phyloP scores from a whole-genome alignment of 2,888 invertebrate genomes.

The Odontothrips loti region DNA sequence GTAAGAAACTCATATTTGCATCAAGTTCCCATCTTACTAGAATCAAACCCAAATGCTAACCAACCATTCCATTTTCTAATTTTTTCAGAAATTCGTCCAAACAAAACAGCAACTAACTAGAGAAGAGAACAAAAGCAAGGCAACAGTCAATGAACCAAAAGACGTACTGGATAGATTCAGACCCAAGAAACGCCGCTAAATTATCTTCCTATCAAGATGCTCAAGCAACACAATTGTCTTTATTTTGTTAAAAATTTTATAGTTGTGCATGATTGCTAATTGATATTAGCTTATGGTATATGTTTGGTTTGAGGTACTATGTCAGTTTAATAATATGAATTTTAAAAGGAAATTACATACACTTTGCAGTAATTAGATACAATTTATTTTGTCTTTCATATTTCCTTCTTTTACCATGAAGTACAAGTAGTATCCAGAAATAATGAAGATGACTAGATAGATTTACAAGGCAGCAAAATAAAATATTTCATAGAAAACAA shows the following conservation, averaged over 20 bases:
- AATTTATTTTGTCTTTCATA: too few relatives aligned
- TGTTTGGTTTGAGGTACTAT: background rate
- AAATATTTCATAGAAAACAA: too few relatives aligned
- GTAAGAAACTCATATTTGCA: constrained; percentile 47
- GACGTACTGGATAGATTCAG: constrained; percentile 69
- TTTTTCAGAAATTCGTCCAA: constrained; percentile 53
- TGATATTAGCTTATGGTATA: background rate
- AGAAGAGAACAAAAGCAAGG: constrained; percentile 45
- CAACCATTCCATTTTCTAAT: constrained; percentile 32
- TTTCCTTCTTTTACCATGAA: too few relatives aligned
- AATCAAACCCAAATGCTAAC: constrained; percentile 7
- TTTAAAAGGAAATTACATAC: too few relatives aligned
- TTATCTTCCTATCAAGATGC: background rate
- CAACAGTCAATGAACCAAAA: constrained; percentile 46
- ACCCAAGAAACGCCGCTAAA: constrained; percentile 47
- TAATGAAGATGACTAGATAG: too few relatives aligned
- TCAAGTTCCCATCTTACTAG: background rate
- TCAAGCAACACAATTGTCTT: background rate
- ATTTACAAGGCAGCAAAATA: too few relatives aligned
- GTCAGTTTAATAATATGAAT: background rate
- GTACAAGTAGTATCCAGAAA: too few relatives aligned
- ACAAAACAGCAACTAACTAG: constrained; percentile 49
- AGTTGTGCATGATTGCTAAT: background rate
- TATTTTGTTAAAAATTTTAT: background rate
- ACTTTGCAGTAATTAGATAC: too few relatives aligned